These are phyloP conservation scores for Cinclus mexicanus DNA, from an alignment of 2,113 vertebrate species.

Conservation along the genomic window DNA sequence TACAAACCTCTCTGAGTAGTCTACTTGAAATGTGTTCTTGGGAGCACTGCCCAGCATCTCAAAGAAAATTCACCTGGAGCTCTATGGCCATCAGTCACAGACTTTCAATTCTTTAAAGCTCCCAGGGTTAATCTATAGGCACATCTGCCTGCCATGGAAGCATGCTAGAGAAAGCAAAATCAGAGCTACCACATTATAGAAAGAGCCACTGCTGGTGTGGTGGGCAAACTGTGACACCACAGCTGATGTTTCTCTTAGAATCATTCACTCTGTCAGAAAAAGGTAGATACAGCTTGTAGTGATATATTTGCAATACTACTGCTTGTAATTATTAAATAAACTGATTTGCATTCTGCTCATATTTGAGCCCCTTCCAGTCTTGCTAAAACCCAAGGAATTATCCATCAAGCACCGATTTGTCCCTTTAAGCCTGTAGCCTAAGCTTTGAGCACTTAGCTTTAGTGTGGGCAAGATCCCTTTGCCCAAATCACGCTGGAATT, in stretches of 20 bases:
- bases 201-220: not conserved
- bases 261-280: not conserved
- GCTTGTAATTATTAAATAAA: not conserved
- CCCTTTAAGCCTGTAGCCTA: not conserved
- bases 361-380: not conserved
- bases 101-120: not conserved
- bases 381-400: not conserved
- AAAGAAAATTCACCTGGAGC: not conserved
- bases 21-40: not conserved
- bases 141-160: not conserved
- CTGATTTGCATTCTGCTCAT: not conserved
- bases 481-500: not conserved
- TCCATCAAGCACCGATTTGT: too few species aligned
- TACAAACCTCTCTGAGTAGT: not conserved
- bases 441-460: not conserved
- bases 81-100: not conserved
- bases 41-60: not conserved
- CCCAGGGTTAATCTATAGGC: not conserved
- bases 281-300: not conserved
- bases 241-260: not conserved
- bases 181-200: not conserved
- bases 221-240: not conserved
- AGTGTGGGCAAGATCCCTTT: not conserved
- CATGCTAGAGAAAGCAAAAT: accelerated
- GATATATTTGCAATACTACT: not conserved